These are phyloP conservation scores for Aphelinus atriplicis DNA, from an alignment of 1,140 invertebrate species.

Conservation along the genomic window DNA sequence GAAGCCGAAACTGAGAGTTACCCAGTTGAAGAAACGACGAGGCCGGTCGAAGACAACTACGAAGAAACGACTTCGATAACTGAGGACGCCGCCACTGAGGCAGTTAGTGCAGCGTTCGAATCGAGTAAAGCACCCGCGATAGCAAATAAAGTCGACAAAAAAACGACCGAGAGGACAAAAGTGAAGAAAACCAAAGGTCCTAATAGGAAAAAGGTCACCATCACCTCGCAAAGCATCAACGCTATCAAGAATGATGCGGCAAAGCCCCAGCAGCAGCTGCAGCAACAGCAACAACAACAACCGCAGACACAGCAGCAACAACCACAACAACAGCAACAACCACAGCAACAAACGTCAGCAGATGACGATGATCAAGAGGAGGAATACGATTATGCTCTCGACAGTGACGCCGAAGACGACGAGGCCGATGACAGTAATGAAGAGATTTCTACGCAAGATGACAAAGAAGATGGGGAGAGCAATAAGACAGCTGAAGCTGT, in stretches of 20 bases:
- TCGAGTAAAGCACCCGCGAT: conserved; percentile 36
- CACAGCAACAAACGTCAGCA: conserved; percentile 37
- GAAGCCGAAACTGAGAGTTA: not conserved
- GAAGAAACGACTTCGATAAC: no score
- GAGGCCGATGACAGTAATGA: conserved; percentile 43
- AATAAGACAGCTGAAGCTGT: conserved; percentile 35
- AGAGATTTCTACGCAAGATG: conserved; percentile 39
- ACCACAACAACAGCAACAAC: no score
- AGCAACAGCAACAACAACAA: conserved; percentile 30
- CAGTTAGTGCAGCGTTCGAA: conserved; percentile 24
- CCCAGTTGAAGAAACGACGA: no score
- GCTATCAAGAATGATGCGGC: conserved; percentile 48
- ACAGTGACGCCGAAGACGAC: conserved; percentile 44
- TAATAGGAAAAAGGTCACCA: conserved; percentile 48
- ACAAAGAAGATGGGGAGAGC: conserved; percentile 40
- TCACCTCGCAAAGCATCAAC: conserved; percentile 50
- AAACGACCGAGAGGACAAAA: conserved; percentile 37
- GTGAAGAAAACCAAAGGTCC: conserved; percentile 35
- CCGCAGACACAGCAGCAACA: conserved; percentile 28
- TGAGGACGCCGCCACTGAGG: not conserved
- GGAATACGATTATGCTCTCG: conserved; percentile 53
- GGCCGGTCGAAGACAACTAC: no score
- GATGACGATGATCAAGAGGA: conserved; percentile 53
- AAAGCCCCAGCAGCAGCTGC: conserved; percentile 39
- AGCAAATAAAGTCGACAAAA: conserved; percentile 38